Evolutionary conservation across 30 jellyfish, hydroid and myxozoan species (phyloP).

Genomic region (Pelagia noctiluca): DNA sequence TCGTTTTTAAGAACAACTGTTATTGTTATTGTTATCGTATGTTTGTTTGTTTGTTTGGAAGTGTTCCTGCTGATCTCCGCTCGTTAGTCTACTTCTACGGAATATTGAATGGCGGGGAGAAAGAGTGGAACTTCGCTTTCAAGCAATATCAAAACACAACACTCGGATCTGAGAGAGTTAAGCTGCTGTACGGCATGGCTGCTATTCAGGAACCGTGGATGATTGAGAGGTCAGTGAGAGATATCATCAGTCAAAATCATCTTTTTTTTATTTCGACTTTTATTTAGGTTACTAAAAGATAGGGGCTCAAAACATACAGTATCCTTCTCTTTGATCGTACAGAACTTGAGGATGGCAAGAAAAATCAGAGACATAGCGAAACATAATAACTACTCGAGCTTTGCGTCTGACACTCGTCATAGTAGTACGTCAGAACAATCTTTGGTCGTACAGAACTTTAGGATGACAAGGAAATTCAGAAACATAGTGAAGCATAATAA

Average conservation of each 20-base stretch:
- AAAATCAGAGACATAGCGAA: no score
- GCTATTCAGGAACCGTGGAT: constrained; percentile 94
- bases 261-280: not conserved
- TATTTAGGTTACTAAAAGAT: not conserved
- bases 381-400: no score
- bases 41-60: not conserved
- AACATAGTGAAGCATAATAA: no score
- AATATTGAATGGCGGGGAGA: constrained; percentile 75
- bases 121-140: constrained; percentile 86
- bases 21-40: not conserved
- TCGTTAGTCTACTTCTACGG: constrained; percentile 82
- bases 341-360: no score
- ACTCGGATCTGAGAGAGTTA: constrained; percentile 79
- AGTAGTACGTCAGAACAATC: no score
- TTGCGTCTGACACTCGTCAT: no score
- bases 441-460: no score
- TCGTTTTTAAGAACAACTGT: no score
- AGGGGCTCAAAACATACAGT: no score
- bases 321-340: no score
- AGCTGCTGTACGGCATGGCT: constrained; percentile 84
- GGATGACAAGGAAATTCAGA: no score
- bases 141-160: constrained; percentile 59
- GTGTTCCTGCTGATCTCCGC: constrained; percentile 83
- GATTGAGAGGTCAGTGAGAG: constrained; percentile 64
- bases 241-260: not conserved